phyloP scores from a whole-genome alignment of 2,113 vertebrate species.

The Polypterus bichir region DNA sequence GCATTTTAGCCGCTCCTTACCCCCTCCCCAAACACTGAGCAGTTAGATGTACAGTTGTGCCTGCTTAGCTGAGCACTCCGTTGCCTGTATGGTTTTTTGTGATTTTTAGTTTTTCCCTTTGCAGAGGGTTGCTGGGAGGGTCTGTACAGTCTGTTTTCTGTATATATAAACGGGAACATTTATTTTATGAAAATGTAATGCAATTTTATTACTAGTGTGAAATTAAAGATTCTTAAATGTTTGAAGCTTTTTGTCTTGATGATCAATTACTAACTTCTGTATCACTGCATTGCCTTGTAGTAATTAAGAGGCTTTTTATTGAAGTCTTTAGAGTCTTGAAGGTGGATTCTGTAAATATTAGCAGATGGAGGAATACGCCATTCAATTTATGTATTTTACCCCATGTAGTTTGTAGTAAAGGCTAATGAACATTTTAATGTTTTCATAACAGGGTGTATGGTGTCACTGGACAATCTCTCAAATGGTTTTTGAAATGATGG shows the following conservation, averaged over 20 bases:
- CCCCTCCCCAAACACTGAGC: slow-evolving; percentile 72
- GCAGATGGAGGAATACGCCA: no score
- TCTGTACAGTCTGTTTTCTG: slow-evolving; percentile 99
- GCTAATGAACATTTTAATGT: no score
- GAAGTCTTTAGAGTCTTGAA: no score
- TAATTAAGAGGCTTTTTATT: no score
- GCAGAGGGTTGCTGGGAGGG: slow-evolving; percentile 71
- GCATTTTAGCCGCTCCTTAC: slow-evolving; percentile 39
- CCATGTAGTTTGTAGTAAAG: no score
- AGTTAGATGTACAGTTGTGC: slow-evolving; percentile 89
- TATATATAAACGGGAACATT: slow-evolving; percentile 99
- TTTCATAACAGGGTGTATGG: no score
- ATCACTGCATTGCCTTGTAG: no score
- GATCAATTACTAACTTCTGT: no score
- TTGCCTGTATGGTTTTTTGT: slow-evolving; percentile 82
- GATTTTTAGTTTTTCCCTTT: slow-evolving; percentile 42
- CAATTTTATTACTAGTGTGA: slow-evolving; percentile 99
- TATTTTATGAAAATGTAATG: slow-evolving; percentile 99
- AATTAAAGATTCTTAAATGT: slow-evolving; percentile 88
- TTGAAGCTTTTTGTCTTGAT: slow-evolving; percentile 23
- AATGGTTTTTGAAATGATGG: no score
- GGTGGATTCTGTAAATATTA: no score
- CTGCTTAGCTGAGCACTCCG: slow-evolving; percentile 88
- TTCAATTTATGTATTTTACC: no score
- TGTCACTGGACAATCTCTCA: no score